phyloP scores from a whole-genome alignment of 2,888 invertebrate genomes.

The Euspilapteryx auroguttella region DNA sequence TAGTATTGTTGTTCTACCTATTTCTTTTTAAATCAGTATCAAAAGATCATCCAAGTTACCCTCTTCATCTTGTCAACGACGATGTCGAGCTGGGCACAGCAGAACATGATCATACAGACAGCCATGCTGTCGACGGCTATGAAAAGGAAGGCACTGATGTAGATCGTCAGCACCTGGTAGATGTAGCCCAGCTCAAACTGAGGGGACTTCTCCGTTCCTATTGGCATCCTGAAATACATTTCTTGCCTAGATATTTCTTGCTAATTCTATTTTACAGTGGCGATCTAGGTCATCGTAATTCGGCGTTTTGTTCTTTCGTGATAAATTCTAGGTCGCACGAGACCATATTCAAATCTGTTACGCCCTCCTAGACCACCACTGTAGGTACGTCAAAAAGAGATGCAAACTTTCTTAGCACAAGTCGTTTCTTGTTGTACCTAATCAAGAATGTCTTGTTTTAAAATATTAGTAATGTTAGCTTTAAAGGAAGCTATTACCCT shows the following conservation, averaged over 20 bases:
- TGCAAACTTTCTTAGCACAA: no score
- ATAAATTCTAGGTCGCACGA: no score
- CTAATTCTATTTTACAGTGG: no score
- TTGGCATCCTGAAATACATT: constrained; percentile 44
- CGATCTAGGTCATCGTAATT: no score
- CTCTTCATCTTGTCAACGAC: constrained; percentile 30
- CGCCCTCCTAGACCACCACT: no score
- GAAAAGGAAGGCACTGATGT: constrained; percentile 33
- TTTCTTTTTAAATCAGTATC: neutral
- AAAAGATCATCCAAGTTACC: constrained; percentile 15
- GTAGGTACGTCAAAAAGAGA: no score
- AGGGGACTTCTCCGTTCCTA: constrained; percentile 22
- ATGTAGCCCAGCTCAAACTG: constrained; percentile 33
- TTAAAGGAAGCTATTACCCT: no score
- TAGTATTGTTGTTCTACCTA: neutral
- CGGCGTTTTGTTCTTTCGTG: no score
- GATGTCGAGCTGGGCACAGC: constrained; percentile 37
- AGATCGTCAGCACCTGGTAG: constrained; percentile 32
- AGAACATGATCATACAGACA: constrained; percentile 31
- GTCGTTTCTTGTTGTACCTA: no score
- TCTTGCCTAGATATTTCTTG: no score
- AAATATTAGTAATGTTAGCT: no score
- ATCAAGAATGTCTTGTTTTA: no score
- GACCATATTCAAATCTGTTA: neutral
- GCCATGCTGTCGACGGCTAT: constrained; percentile 37